Evolutionary conservation across 2,888 invertebrate species (phyloP).

Genomic region (Tetrapedia diversipes): DNA sequence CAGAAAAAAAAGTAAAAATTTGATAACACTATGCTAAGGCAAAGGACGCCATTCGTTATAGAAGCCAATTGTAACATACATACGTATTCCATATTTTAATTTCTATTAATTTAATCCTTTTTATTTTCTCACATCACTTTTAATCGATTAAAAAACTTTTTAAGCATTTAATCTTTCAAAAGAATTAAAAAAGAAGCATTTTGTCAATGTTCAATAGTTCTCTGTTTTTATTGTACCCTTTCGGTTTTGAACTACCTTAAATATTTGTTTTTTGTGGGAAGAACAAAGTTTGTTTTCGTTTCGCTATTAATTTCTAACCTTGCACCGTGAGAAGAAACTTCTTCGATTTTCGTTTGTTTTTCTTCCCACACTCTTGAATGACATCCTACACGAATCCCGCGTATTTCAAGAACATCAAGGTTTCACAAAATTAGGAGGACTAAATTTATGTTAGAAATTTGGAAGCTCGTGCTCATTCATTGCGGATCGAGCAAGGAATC

Average conservation of each 20-base stretch:
- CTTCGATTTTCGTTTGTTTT: conserved; percentile 23
- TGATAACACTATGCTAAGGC: no score
- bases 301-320: neutral
- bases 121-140: neutral
- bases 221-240: neutral
- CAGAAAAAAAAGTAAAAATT: no score
- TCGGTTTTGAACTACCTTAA: neutral
- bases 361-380: conserved; percentile 32
- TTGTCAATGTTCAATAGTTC: neutral
- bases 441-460: conserved; percentile 40
- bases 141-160: neutral
- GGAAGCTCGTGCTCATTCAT: conserved; percentile 10
- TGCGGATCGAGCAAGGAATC: neutral
- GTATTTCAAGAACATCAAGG: conserved; percentile 46
- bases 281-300: neutral
- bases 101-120: no score
- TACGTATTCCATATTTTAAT: no score
- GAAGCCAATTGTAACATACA: no score
- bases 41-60: no score
- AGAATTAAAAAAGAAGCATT: neutral
- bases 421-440: conserved; percentile 45
- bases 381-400: conserved; percentile 19
- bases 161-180: neutral
- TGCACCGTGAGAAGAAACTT: neutral
- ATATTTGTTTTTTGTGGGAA: neutral